Base-by-base conservation (phyloP, 1,140 invertebrate genomes). In the Drosophila triauraria region DNA sequence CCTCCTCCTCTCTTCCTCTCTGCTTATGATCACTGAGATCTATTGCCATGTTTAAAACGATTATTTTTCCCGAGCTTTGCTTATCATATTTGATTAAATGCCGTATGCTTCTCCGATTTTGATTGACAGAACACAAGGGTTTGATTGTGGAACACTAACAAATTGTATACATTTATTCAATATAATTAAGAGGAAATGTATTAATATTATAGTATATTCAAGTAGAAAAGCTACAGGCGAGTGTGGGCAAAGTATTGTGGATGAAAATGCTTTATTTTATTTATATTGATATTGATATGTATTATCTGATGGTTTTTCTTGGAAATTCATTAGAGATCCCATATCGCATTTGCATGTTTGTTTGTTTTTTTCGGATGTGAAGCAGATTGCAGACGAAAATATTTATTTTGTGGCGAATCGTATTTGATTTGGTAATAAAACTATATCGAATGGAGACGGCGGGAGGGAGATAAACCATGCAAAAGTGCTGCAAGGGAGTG, bases 391-490 rank as follows among this genome's bases (percentile, higher is more conserved):
- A 23, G 12, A 6, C 32, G 17, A 8, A 32, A 56, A 42, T 77
- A 50, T 82, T 74, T 78, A 63, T 32, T 68, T 82, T 59, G 62
- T 60, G 82, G 60, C 63, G 63, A 83, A 83, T 79, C 25, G 60
- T 59, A 57, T 83, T 78, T 62, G 80, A 60, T 63, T 75, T 83
- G 80, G 60, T 59, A 50, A 83, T 84, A 77, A 83, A 83, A 67
- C 46, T 46, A 61, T 43, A 58, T 61, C 23, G 30, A 46, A 35
- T 57, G 53, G 27, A 23, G 46, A 35, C n/a, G 38, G n/a, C 15
- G 15, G 38, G 9, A n/a, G 20, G 20, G 35, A 13, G 32, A 40
- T 40, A 25, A 54, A n/a, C 32, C 53, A 54, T 54, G 20, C 17
- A 40, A 40, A 56, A 40, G 35, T 40, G 32, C 35, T 56, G 35